A percentile compares a stretch with the other conserved stretches of the same genome.
These are phyloP conservation scores for Tortrix viridana DNA, from an alignment of 2,888 invertebrate genomes.

Conservation along the genomic window DNA sequence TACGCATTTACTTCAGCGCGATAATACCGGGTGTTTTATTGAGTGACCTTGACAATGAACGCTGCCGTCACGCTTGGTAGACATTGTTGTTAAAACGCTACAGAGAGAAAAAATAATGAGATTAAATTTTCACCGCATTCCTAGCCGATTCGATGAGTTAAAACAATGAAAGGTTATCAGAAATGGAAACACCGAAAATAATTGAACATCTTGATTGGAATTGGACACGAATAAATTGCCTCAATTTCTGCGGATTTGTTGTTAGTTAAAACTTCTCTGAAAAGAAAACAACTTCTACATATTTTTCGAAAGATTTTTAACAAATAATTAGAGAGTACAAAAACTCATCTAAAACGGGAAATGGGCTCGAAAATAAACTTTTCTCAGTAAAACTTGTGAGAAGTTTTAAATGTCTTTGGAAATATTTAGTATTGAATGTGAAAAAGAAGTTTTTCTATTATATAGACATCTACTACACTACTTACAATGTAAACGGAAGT, in stretches of 20 bases:
- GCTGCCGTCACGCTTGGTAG: constrained; percentile 73
- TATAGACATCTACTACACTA: rapidly evolving
- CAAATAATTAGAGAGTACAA: not conserved
- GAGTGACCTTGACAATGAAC: constrained; percentile 81
- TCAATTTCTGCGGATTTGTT: not conserved
- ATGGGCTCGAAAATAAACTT: not conserved
- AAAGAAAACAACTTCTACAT: too few species aligned
- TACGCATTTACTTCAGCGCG: constrained; percentile 8
- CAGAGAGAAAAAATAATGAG: constrained; percentile 66
- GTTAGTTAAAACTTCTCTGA: not conserved
- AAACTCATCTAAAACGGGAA: not conserved
- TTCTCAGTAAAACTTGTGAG: too few species aligned
- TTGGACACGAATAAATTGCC: constrained; percentile 1
- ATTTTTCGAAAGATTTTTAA: too few species aligned
- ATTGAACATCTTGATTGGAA: constrained; percentile 16
- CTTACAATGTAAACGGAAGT: too few species aligned
- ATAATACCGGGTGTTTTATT: constrained; percentile 73
- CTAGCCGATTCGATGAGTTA: constrained; percentile 39
- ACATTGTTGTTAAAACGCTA: constrained; percentile 70
- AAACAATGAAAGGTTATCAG: constrained; percentile 31
- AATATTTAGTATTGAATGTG: too few species aligned
- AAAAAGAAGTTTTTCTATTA: too few species aligned
- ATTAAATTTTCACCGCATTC: constrained; percentile 72
- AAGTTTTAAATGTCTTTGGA: too few species aligned
- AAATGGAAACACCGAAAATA: constrained; percentile 16